Percentiles rank a stretch among this genome's conserved stretches.
Conservation (phyloP, 2,797 vertebrate genomes). For the Lophius americanus region DNA sequence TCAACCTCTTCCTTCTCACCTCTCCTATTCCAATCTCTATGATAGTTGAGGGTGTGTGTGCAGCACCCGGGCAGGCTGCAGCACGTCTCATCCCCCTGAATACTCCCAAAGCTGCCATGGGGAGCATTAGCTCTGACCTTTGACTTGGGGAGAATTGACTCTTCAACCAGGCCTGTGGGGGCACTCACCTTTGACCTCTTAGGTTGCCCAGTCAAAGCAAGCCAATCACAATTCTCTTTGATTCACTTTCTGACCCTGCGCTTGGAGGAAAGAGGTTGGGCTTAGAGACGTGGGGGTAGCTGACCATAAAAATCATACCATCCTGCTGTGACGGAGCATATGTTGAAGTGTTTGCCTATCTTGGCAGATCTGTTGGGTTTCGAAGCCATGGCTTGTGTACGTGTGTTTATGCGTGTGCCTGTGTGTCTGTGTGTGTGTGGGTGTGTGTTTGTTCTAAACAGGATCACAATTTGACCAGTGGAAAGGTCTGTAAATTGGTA, state of each 20-base stretch:
- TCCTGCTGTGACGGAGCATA: conserved; percentile 74
- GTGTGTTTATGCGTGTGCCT: conserved; percentile 6
- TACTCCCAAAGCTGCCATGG: conserved; percentile 42
- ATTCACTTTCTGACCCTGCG: conserved; percentile 59
- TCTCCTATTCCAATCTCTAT: conserved; percentile 47
- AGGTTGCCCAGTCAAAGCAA: conserved; percentile 70
- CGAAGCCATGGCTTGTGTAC: conserved; percentile 26
- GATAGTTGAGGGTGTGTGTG: conserved; percentile 16
- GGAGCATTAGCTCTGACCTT: conserved; percentile 63
- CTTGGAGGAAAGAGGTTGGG: conserved; percentile 39
- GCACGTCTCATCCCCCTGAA: conserved; percentile 51
- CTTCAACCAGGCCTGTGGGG: conserved; percentile 76
- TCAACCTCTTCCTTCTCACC: conserved; percentile 61
- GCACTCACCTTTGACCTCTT: conserved; percentile 66
- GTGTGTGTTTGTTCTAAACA: conserved; percentile 5
- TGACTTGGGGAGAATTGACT: conserved; percentile 80
- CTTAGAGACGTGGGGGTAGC: conserved; percentile 35
- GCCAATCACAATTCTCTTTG: conserved; percentile 68
- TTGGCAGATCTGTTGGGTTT: not conserved
- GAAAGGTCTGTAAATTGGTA: conserved; percentile 33
- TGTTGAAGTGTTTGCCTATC: conserved; percentile 17
- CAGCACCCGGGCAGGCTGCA: conserved; percentile 36
- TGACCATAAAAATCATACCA: conserved; percentile 63
- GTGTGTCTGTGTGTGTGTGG: conserved; percentile 6
- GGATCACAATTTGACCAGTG: conserved; percentile 21